Evolutionary conservation across 2,888 invertebrate genomes (phyloP).

Genomic region (Agriopis marginaria): DNA sequence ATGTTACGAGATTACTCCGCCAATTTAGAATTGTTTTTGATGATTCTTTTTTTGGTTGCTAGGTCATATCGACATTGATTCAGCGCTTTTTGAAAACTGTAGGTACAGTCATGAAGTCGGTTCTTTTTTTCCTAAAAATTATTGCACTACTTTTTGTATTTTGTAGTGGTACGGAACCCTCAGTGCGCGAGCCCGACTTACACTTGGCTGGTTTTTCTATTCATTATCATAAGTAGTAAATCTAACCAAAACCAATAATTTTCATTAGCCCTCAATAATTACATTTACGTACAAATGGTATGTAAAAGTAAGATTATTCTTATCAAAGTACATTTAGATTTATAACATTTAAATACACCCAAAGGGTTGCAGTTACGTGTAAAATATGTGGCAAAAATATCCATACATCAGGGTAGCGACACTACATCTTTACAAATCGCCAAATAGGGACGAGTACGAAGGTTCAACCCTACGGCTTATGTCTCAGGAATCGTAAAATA

Average conservation of each 20-base stretch:
- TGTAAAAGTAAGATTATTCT: neutral
- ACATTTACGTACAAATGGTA: neutral
- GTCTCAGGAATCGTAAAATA: conserved; percentile 82
- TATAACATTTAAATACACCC: conserved; percentile 12
- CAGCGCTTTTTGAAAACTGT: too few relatives aligned
- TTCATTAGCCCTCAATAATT: neutral
- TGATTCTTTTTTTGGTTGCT: too few relatives aligned
- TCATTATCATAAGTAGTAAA: too few relatives aligned
- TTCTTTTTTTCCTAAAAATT: too few relatives aligned
- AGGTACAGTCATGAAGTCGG: too few relatives aligned
- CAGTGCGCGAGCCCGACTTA: too few relatives aligned
- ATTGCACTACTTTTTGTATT: too few relatives aligned
- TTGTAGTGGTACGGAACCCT: too few relatives aligned
- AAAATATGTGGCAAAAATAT: conserved; percentile 44
- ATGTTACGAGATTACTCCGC: too few relatives aligned
- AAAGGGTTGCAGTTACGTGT: conserved; percentile 37
- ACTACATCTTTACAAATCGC: conserved; percentile 72
- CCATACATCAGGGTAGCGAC: conserved; percentile 46
- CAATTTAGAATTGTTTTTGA: too few relatives aligned
- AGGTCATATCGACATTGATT: too few relatives aligned
- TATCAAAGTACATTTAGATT: neutral
- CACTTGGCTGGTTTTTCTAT: too few relatives aligned
- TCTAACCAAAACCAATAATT: neutral
- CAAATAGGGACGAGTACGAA: conserved; percentile 73
- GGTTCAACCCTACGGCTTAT: conserved; percentile 73